Evolutionary conservation across 2,797 vertebrate species (phyloP).

Genomic region (Caiman crocodilus): DNA sequence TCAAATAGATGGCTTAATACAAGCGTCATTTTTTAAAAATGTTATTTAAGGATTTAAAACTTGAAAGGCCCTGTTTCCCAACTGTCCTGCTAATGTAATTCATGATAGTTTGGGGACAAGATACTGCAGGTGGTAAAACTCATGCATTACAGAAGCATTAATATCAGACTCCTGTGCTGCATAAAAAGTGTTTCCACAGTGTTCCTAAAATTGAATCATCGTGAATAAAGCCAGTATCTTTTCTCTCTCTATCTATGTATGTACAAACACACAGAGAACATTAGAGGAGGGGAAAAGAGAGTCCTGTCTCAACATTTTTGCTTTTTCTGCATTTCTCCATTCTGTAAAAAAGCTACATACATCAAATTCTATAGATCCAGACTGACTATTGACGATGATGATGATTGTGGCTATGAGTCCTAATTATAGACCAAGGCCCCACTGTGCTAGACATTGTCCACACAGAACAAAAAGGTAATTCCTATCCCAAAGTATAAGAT

Average conservation of each 20-base stretch:
- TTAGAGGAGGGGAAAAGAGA: slow-evolving; percentile 1
- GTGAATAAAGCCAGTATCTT: background rate
- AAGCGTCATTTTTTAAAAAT: background rate
- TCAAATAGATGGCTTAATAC: slow-evolving; percentile 63
- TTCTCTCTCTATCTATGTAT: background rate
- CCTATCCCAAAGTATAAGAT: too few relatives aligned
- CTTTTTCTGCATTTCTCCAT: background rate
- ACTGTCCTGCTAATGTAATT: slow-evolving; percentile 50
- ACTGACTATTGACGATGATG: too few relatives aligned
- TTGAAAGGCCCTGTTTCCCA: slow-evolving; percentile 60
- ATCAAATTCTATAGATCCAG: too few relatives aligned
- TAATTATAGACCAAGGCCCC: too few relatives aligned
- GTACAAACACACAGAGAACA: background rate
- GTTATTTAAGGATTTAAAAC: slow-evolving; percentile 61
- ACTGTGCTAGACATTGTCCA: too few relatives aligned
- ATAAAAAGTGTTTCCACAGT: slow-evolving; percentile 32
- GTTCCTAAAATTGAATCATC: slow-evolving; percentile 25
- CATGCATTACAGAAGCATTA: slow-evolving; percentile 63
- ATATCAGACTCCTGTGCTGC: slow-evolving; percentile 56
- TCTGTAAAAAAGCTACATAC: background rate
- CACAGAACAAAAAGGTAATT: too few relatives aligned
- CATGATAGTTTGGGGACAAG: slow-evolving; percentile 31
- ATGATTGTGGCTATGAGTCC: too few relatives aligned
- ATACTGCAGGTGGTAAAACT: slow-evolving; percentile 32
- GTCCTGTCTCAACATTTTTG: background rate